Conservation (phyloP, 1,140 invertebrate species). For the Neodiprion virginianus region DNA sequence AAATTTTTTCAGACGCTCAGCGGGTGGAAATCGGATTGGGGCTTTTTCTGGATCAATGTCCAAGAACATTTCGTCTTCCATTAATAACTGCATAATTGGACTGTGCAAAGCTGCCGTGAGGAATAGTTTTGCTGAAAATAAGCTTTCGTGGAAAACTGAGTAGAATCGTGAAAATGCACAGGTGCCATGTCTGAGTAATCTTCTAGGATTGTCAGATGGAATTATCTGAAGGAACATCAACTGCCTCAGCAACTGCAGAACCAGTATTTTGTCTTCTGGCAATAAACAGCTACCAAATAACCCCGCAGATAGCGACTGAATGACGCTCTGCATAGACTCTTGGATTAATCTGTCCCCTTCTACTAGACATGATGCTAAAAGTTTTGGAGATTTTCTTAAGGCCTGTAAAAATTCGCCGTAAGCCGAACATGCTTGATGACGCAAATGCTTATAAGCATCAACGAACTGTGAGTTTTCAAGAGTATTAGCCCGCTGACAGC, state of each 20-base stretch:
- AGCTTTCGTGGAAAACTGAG: constrained; percentile 87
- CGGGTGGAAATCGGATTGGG: constrained; percentile 71
- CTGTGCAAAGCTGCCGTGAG: constrained; percentile 89
- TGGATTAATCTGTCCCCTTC: constrained; percentile 75
- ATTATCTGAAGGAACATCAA: constrained; percentile 86
- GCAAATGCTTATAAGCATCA: constrained; percentile 86
- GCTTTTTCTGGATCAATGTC: constrained; percentile 93
- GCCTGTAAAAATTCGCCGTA: constrained; percentile 82
- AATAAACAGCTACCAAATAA: constrained; percentile 84
- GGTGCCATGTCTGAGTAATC: constrained; percentile 83
- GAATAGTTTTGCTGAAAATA: constrained; percentile 91
- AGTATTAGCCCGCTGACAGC: constrained; percentile 78
- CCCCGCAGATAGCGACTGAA: constrained; percentile 79
- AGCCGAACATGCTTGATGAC: constrained; percentile 78
- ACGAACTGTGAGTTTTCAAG: constrained; percentile 84
- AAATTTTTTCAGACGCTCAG: constrained; percentile 79
- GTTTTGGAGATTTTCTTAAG: constrained; percentile 79
- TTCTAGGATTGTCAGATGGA: constrained; percentile 82
- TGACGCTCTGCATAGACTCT: constrained; percentile 70
- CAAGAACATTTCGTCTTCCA: constrained; percentile 91
- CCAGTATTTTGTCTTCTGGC: constrained; percentile 81
- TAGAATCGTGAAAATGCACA: constrained; percentile 92
- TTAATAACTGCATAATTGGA: constrained; percentile 91
- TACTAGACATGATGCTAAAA: constrained; percentile 81
- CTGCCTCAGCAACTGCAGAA: constrained; percentile 79